Base-by-base conservation (phyloP, 2,888 invertebrate genomes). In the Phyllotreta cruciferae region DNA sequence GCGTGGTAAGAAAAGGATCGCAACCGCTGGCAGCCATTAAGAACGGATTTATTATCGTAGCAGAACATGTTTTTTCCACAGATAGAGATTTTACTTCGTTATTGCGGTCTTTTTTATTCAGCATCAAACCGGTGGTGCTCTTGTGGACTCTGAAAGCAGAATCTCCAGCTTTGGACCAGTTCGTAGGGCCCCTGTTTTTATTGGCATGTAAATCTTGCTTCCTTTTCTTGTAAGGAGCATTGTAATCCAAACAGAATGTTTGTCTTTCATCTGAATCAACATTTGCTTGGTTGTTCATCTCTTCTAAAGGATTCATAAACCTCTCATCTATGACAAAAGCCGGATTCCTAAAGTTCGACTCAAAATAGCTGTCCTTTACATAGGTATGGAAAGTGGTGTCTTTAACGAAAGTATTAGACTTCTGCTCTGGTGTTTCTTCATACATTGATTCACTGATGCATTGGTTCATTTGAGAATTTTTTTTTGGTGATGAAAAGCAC, bases 1-100 rank as follows among this genome's bases (percentile, higher is more conserved):
- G 85, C 0, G 86, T 82, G 0, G 87, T 86, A 69, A 78, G 71
- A 64, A 78, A 78, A 2, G 78, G 78, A 66, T 78, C 78, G 3
- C 68, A 58, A 61, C 69, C 68, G 0, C 75, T 73, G 6, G 74
- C 73, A 1, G 75, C 72, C 45, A 74, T 66, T 11, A 77, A 60
- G 56, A 75, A 77, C 0, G 76, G 77, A 56, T 77, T 74, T 44
- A 72, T 66, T 3, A 75, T 56, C 3, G 64, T 67, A 49, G 68
- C 70, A 1, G 67, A 68, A 45, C 67, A 66, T n/a, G 54, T 67
- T 42, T 68, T 70, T 24, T 24, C 24, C 24, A 24, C 24, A 24
- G 24, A 24, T 4, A 24, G 24, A 24, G 24, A 24, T 24, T 24
- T 24, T 24, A 24, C 24, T 24, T 24, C 1, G 66, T 49, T 14